phyloP scores from a whole-genome alignment of 35 echinoderm and acorn worm species.

The Lytechinus pictus region DNA sequence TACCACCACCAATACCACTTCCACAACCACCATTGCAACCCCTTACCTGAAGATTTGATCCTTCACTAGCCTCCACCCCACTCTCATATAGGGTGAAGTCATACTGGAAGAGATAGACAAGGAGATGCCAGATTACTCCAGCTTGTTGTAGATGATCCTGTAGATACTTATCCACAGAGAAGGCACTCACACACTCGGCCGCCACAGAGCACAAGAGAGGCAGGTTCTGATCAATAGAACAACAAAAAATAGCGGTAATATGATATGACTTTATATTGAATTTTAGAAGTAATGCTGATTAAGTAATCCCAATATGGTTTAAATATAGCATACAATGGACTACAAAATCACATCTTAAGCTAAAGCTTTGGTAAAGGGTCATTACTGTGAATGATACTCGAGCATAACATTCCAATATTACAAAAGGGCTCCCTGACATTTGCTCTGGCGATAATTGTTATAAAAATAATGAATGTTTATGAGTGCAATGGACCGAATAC shows the following conservation, averaged over 20 bases:
- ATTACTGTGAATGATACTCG: no score
- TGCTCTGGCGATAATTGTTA: no score
- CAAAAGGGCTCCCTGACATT: no score
- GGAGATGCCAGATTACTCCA: conserved; percentile 91
- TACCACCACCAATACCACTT: conserved; percentile 42
- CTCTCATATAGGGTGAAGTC: conserved; percentile 97
- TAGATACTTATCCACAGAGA: conserved; percentile 86
- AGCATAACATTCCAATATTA: no score
- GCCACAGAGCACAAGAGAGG: conserved; percentile 65
- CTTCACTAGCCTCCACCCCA: conserved; percentile 77
- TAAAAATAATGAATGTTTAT: no score
- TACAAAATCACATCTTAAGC: no score
- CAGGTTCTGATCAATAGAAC: conserved; percentile 66
- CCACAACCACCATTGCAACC: neutral
- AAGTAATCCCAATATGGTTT: no score
- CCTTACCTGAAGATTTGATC: conserved; percentile 91
- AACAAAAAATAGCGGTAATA: neutral
- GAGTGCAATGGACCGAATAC: no score
- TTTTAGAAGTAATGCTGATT: no score
- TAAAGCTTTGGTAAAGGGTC: no score
- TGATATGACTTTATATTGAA: no score
- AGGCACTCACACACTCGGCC: conserved; percentile 95
- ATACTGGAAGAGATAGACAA: conserved; percentile 94
- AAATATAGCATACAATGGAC: no score
- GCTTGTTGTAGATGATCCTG: conserved; percentile 92